A percentile compares a stretch with the other conserved stretches of the same genome.
phyloP scores from a whole-genome alignment of 2,113 vertebrate genomes.

The Anhinga rufa region DNA sequence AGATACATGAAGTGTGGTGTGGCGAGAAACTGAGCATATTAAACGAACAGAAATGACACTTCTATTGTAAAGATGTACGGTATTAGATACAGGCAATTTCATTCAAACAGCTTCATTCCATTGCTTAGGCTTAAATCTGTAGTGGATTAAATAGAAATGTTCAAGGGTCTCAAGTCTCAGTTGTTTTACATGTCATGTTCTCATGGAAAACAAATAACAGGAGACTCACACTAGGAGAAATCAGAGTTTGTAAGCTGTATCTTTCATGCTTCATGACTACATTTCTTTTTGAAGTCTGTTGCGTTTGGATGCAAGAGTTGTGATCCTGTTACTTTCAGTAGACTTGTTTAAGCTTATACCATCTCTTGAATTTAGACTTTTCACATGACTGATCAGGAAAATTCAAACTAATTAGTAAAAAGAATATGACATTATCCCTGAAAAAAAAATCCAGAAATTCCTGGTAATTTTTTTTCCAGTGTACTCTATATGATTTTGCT shows the following conservation, averaged over 20 bases:
- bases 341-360: not conserved
- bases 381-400: not conserved
- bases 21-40: not conserved
- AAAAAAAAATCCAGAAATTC: not conserved
- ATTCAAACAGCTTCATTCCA: not conserved
- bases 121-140: not conserved
- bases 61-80: not conserved
- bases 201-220: not conserved
- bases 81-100: constrained; percentile 31
- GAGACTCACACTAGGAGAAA: not conserved
- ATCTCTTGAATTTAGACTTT: not conserved
- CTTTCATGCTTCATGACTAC: not conserved
- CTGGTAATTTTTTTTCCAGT: not conserved
- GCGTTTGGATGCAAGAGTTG: not conserved
- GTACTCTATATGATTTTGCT: not conserved
- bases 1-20: not conserved
- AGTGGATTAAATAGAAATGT: not conserved
- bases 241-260: not conserved
- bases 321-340: not conserved
- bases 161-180: not conserved
- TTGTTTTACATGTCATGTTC: not conserved
- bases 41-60: not conserved
- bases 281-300: not conserved
- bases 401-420: not conserved
- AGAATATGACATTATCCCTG: not conserved